Evolutionary conservation across 2,888 invertebrate species (phyloP), one percentile per base, ranked within the genome.

Genomic region (Coelopa pilipes): DNA sequence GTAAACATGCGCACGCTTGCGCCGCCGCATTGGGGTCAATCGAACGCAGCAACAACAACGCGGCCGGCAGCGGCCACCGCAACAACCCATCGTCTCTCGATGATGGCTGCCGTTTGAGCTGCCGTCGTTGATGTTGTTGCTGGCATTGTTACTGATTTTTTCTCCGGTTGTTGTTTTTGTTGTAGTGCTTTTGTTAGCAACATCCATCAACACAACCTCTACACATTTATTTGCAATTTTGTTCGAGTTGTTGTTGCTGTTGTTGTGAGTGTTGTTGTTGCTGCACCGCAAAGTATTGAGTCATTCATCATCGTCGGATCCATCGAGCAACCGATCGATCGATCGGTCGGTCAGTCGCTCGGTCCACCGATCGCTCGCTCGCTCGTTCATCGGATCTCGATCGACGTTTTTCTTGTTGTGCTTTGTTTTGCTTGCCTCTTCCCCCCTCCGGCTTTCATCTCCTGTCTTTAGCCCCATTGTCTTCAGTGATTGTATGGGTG

Each of bases 1-100:
- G 69, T 59, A 69, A 69, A 69, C 69, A 57, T 45, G 47, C 24
- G 69, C 69, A 69, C 57, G 69, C 69, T 69, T 69, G 69, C 69
- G 59, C 13, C 59, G 69, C 21, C 69, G 21, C 69, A 69, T 69
- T 69, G 57, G 59, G 69, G 69, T 69, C 69, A 69, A 69, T 69
- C 69, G 59, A 69, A 69, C 59, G 69, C 69, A 69, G 45, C 57
- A 69, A 67, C 24, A 62, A 50, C 47, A 66, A 66, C 17, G 49
- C 11, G 13, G 17, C 4, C 24, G 15, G 19, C 47, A 46, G 46
- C 19, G 3, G 49, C 21, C 47, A 47, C 21, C 47, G 21, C 49
- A 50, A 66, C 21, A 66, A 66, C 21, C n/a, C 53, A 53, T 53
- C 53, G n/a, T 53, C 53, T 13, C n/a, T 53, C 53, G 34, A 34